phyloP scores from a whole-genome alignment of 2,888 invertebrate species.

The Macropis europaea region DNA sequence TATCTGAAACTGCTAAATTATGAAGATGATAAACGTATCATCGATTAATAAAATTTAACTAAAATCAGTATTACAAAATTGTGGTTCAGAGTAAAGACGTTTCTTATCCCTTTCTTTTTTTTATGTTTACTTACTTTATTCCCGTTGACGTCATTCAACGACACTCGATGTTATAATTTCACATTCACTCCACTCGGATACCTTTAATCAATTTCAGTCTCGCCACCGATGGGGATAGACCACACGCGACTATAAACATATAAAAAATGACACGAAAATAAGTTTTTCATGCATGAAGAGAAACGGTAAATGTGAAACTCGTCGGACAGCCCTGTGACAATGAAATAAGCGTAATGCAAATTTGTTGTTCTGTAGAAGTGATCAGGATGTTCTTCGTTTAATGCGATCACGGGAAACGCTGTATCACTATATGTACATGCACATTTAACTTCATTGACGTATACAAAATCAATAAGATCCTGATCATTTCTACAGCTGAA shows the following conservation, averaged over 20 bases:
- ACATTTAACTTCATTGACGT: neutral
- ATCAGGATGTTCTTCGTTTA: conserved; percentile 2
- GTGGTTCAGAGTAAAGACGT: conserved; percentile 19
- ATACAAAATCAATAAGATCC: conserved; percentile 4
- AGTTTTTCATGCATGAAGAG: conserved; percentile 4
- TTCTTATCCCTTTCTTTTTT: conserved; percentile 7
- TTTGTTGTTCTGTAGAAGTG: conserved; percentile 16
- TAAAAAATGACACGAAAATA: conserved; percentile 26
- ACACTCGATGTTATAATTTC: conserved; percentile 25
- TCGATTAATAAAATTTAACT: conserved; percentile 28
- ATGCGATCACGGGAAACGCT: neutral
- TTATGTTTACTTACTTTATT: conserved; percentile 55
- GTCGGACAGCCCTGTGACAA: conserved; percentile 11
- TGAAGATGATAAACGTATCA: conserved; percentile 23
- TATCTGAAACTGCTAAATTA: conserved; percentile 47
- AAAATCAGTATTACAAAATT: conserved; percentile 22
- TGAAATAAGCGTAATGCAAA: conserved; percentile 17
- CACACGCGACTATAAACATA: conserved; percentile 18
- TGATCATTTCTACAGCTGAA: conserved; percentile 20
- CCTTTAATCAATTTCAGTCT: neutral
- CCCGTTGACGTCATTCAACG: conserved; percentile 24
- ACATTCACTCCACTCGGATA: conserved; percentile 40
- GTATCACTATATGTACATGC: conserved; percentile 22
- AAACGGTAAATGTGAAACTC: conserved; percentile 14
- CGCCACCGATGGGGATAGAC: neutral